A percentile compares a stretch with the other conserved stretches of the same genome.
These are phyloP conservation scores for Rousettus leschenaultii DNA, from an alignment of 2,113 vertebrate genomes.

Conservation along the genomic window DNA sequence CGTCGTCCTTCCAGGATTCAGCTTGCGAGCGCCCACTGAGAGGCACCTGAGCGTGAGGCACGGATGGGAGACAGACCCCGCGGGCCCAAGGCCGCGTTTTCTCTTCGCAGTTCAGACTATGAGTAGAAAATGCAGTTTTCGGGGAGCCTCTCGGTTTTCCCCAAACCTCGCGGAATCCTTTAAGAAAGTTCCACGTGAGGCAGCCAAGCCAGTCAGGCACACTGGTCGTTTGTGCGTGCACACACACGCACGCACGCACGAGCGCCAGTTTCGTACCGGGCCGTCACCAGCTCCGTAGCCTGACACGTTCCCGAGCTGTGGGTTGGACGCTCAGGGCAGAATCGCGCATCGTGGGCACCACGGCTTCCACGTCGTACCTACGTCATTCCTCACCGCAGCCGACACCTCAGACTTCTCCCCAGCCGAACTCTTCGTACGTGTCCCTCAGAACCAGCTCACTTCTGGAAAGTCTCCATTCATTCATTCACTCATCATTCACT, in stretches of 20 bases:
- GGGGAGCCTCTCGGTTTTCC: background rate
- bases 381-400: background rate
- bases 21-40: constrained; percentile 35
- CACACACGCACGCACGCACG: background rate
- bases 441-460: background rate
- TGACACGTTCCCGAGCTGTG: background rate
- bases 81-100: constrained; percentile 47
- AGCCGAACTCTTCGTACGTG: background rate
- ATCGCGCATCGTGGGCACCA: background rate
- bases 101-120: constrained; percentile 26
- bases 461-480: background rate
- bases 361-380: background rate
- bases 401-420: background rate
- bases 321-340: background rate
- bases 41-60: constrained; percentile 56
- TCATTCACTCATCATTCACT: background rate
- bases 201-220: background rate
- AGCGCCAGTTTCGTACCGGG: background rate
- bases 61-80: constrained; percentile 39
- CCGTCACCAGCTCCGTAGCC: background rate
- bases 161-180: constrained; percentile 48
- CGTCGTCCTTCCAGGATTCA: constrained; percentile 57
- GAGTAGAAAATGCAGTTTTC: constrained; percentile 35
- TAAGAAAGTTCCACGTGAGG: constrained; percentile 55
- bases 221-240: background rate